Evolutionary conservation across 1,140 invertebrate genomes (phyloP).

Genomic region (Pentalonia nigronervosa): DNA sequence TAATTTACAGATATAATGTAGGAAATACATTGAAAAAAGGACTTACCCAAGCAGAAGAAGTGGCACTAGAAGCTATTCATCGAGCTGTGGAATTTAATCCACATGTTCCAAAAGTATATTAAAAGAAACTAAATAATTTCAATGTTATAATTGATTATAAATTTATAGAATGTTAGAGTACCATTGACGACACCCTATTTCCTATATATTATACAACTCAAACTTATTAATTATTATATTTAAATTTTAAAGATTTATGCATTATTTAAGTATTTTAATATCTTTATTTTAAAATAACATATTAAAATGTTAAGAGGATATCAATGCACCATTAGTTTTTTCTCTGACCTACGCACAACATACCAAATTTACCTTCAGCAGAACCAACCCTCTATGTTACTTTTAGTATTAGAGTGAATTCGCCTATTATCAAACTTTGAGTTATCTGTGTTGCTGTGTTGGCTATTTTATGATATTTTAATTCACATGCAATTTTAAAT

Average conservation of each 20-base stretch:
- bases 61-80: conserved; percentile 95
- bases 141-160: background rate
- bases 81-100: conserved; percentile 98
- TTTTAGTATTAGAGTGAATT: no score
- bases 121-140: background rate
- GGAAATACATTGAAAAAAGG: conserved; percentile 88
- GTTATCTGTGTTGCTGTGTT: no score
- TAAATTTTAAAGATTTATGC: background rate
- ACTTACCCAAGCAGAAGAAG: conserved; percentile 88
- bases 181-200: fast-evolving
- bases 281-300: no score
- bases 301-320: no score
- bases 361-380: no score
- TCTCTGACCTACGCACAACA: no score
- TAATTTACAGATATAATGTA: conserved; percentile 73
- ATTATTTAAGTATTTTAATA: background rate
- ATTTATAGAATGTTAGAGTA: background rate
- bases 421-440: no score
- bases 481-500: no score
- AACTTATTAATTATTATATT: background rate
- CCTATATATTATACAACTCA: background rate
- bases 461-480: no score
- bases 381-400: no score
- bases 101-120: conserved; percentile 86
- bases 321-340: no score